These are phyloP conservation scores for Capitella teleta DNA, from an alignment of 1,140 invertebrate genomes.

Conservation along the genomic window DNA sequence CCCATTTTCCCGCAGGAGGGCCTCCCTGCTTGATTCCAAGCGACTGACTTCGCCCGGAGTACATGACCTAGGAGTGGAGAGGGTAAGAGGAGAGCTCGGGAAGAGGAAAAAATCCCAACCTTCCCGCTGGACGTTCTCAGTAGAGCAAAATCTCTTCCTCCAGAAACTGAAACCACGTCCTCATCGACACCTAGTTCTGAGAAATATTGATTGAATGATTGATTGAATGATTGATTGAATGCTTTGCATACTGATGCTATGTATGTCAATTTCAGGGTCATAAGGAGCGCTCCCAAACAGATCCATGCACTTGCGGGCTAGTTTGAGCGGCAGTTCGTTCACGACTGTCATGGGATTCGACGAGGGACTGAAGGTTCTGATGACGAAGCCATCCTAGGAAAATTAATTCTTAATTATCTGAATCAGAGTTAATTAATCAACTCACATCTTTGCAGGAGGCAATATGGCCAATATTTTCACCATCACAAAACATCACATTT, in stretches of 20 bases:
- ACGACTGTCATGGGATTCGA: slow-evolving; percentile 42
- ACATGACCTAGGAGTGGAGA: slow-evolving; percentile 50
- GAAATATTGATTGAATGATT: not conserved
- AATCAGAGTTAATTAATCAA: no score
- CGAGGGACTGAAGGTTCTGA: slow-evolving; percentile 63
- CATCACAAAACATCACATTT: slow-evolving; percentile 72
- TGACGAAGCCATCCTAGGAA: slow-evolving; percentile 69
- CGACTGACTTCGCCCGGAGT: slow-evolving; percentile 62
- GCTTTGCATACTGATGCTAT: slow-evolving; percentile 25
- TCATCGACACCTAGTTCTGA: slow-evolving; percentile 46
- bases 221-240: not conserved
- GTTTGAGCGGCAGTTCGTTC: slow-evolving; percentile 62
- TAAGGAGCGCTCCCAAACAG: slow-evolving; percentile 59
- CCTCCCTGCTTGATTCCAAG: slow-evolving; percentile 59
- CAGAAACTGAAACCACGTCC: slow-evolving; percentile 55
- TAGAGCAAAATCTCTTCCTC: slow-evolving; percentile 76
- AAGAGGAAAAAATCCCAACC: slow-evolving; percentile 38
- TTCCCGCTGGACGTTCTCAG: slow-evolving; percentile 66
- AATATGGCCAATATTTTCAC: slow-evolving; percentile 68
- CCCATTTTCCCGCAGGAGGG: slow-evolving; percentile 55
- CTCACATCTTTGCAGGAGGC: slow-evolving; percentile 67
- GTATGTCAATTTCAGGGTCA: slow-evolving; percentile 51
- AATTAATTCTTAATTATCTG: no score
- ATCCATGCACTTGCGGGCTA: slow-evolving; percentile 67
- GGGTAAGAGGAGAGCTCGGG: not conserved